phyloP scores from a whole-genome alignment of 2,888 invertebrate genomes.

The Drosophila crucigera region DNA sequence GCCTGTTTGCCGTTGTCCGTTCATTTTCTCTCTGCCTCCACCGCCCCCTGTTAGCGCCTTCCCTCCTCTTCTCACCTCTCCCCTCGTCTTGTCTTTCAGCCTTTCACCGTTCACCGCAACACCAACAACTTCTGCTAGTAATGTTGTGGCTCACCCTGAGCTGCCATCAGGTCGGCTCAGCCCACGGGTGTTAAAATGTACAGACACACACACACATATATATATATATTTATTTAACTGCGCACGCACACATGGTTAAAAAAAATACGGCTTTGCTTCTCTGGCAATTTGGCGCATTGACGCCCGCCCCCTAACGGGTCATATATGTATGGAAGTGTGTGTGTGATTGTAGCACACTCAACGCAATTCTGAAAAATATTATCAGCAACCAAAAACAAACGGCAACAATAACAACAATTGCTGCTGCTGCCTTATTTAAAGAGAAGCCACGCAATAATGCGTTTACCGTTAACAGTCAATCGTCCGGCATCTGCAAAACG shows the following conservation, averaged over 20 bases:
- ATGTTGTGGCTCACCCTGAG: slow-evolving; percentile 80
- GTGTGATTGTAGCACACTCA: slow-evolving; percentile 35
- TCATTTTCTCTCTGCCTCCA: slow-evolving; percentile 27
- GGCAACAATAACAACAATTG: slow-evolving; percentile 42
- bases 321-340: neutral
- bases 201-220: slow-evolving; percentile 9
- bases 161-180: slow-evolving; percentile 68
- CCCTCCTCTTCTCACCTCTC: slow-evolving; percentile 16
- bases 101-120: slow-evolving; percentile 72
- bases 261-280: slow-evolving; percentile 22
- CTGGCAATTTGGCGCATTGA: slow-evolving; percentile 58
- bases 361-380: slow-evolving; percentile 47
- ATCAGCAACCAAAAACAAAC: slow-evolving; percentile 40
- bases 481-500: slow-evolving; percentile 62
- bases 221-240: slow-evolving; percentile 5
- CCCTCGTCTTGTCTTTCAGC: slow-evolving; percentile 41
- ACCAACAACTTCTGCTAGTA: slow-evolving; percentile 60
- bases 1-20: slow-evolving; percentile 24
- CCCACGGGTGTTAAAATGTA: slow-evolving; percentile 71
- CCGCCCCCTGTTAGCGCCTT: slow-evolving; percentile 8
- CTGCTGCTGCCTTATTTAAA: slow-evolving; percentile 39
- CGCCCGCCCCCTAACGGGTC: slow-evolving; percentile 50
- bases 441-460: slow-evolving; percentile 65
- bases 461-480: slow-evolving; percentile 70
- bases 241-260: slow-evolving; percentile 2